Conservation (phyloP, 2,888 invertebrate species). For the Drosophila borborema region DNA sequence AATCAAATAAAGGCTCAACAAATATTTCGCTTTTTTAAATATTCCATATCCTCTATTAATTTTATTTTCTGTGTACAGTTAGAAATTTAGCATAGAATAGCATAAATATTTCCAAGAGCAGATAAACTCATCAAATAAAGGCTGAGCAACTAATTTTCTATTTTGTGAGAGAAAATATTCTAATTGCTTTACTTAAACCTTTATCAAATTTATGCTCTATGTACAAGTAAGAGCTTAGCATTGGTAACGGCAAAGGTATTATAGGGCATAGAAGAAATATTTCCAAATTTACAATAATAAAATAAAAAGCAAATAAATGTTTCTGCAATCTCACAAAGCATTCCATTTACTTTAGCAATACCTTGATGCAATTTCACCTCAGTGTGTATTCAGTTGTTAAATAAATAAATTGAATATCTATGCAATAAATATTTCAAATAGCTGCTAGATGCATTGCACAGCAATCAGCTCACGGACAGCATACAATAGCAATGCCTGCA, state of each 20-base stretch:
- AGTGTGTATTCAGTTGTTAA: neutral
- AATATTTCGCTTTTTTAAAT: too few species aligned
- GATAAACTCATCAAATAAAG: neutral
- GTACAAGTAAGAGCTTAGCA: too few species aligned
- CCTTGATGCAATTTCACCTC: neutral
- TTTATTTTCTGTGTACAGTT: neutral
- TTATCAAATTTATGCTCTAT: too few species aligned
- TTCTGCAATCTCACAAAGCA: neutral
- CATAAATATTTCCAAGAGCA: neutral
- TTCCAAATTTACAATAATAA: neutral
- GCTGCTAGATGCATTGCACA: neutral
- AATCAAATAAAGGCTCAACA: neutral
- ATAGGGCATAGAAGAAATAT: neutral
- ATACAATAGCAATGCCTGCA: slow-evolving; percentile 1
- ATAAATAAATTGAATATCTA: slow-evolving; percentile 6
- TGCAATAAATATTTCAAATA: neutral
- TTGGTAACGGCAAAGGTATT: too few species aligned
- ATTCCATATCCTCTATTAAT: too few species aligned
- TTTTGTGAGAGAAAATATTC: too few species aligned
- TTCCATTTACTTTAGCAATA: too few species aligned
- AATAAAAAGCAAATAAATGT: neutral
- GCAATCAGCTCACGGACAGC: slow-evolving; percentile 7
- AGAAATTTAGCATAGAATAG: neutral
- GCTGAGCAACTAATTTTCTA: neutral
- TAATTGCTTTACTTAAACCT: too few species aligned